Percentiles rank a stretch among this genome's conserved stretches.
Evolutionary conservation across 37 sponge, comb jelly and placozoan genomes (phyloP).

Genomic region (Diacarnus erythraeanus): DNA sequence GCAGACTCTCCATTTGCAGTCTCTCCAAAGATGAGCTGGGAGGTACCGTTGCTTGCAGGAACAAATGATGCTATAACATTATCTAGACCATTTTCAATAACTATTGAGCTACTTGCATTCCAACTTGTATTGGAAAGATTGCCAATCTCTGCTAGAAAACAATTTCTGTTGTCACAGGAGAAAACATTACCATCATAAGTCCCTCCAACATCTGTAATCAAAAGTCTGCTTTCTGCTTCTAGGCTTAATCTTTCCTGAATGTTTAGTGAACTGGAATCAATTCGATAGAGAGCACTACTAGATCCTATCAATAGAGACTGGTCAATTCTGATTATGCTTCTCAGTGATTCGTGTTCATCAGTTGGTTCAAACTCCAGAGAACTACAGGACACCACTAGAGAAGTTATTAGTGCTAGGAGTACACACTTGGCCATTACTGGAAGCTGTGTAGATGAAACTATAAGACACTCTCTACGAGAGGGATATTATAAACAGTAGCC

Average conservation of each 20-base stretch:
- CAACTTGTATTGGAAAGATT: background rate
- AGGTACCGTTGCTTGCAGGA: background rate
- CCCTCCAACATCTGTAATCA: background rate
- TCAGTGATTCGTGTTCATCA: background rate
- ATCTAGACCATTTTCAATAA: background rate
- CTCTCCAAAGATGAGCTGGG: background rate
- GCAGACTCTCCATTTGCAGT: background rate
- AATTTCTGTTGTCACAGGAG: background rate
- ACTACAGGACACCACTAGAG: too few relatives aligned
- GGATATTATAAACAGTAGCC: too few relatives aligned
- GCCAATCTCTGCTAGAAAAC: background rate
- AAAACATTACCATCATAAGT: background rate
- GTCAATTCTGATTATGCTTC: background rate
- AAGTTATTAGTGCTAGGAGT: too few relatives aligned
- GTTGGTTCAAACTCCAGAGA: background rate
- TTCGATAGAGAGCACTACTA: background rate
- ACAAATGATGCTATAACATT: background rate
- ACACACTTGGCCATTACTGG: too few relatives aligned
- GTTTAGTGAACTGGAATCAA: background rate
- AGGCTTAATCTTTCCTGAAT: background rate
- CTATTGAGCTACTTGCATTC: background rate
- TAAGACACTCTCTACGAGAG: too few relatives aligned
- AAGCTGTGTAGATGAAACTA: too few relatives aligned
- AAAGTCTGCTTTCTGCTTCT: background rate
- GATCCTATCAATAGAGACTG: background rate